Percentiles rank a stretch among this genome's conserved stretches.
These are phyloP conservation scores for Laticauda colubrina DNA, from an alignment of 2,113 vertebrate species.

Conservation along the genomic window DNA sequence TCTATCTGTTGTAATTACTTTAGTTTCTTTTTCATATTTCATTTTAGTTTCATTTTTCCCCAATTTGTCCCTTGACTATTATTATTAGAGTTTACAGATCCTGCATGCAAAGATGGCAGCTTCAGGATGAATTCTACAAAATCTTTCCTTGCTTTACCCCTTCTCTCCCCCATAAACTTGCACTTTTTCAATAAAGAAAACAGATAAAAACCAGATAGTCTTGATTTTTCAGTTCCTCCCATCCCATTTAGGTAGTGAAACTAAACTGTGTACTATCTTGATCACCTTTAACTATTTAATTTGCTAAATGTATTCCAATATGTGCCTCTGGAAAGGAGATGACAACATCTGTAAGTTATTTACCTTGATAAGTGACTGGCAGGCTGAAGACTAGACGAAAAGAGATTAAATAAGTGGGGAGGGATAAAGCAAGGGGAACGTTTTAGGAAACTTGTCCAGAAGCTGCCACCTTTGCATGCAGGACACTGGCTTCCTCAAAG, in stretches of 20 bases:
- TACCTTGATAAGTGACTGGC: not conserved
- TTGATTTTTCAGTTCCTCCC: not conserved
- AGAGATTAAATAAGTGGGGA: not conserved
- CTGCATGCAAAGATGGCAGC: not conserved
- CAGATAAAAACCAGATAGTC: not conserved
- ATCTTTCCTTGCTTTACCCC: not conserved
- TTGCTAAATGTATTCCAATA: not conserved
- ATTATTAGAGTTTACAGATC: not conserved
- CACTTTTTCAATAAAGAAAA: not conserved
- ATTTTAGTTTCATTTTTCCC: not conserved
- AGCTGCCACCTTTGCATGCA: not conserved
- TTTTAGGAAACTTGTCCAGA: not conserved
- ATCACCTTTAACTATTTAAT: not conserved
- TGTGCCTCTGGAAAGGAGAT: not conserved
- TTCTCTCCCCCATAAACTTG: not conserved
- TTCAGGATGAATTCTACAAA: not conserved
- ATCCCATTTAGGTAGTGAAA: not conserved
- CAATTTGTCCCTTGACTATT: not conserved
- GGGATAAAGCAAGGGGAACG: not conserved
- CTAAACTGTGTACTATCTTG: not conserved
- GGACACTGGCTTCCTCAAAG: not conserved
- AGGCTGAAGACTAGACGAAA: not conserved
- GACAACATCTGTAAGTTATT: not conserved
- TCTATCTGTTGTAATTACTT: not conserved
- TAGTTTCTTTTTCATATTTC: not conserved